These are phyloP conservation scores for Spea hammondii DNA, from an alignment of 2,797 vertebrate genomes.

Conservation along the genomic window DNA sequence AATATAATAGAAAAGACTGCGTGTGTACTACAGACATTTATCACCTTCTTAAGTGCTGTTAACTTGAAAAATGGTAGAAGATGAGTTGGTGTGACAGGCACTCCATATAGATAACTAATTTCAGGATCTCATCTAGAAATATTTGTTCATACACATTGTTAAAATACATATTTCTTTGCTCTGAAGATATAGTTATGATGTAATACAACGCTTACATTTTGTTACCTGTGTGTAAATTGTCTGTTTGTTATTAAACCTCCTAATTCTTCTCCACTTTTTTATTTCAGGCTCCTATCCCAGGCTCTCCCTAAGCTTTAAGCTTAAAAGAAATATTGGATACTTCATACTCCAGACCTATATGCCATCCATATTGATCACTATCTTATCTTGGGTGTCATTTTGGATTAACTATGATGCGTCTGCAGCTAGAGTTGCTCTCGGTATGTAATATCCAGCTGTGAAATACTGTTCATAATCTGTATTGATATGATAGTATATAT, in stretches of 20 bases:
- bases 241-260: neutral
- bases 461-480: too few species aligned
- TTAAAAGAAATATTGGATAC: constrained; percentile 98
- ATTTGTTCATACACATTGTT: constrained; percentile 21
- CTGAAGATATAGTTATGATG: neutral
- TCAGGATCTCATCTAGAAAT: constrained; percentile 1
- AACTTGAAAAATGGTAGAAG: constrained; percentile 39
- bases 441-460: constrained; percentile 69
- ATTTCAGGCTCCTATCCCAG: constrained; percentile 92
- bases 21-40: constrained; percentile 37
- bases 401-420: constrained; percentile 99
- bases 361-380: constrained; percentile 98
- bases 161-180: constrained; percentile 5
- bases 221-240: neutral
- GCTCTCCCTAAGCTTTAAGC: constrained; percentile 94
- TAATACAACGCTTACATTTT: neutral
- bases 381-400: constrained; percentile 98
- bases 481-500: too few species aligned
- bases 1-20: constrained; percentile 41
- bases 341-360: constrained; percentile 99
- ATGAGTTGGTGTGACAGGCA: constrained; percentile 26
- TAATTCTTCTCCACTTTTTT: constrained; percentile 36
- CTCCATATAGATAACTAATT: constrained; percentile 30
- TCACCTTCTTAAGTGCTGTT: constrained; percentile 46
- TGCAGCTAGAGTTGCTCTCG: constrained; percentile 96